A percentile compares a stretch with the other conserved stretches of the same genome.
Conservation (phyloP, 2,797 vertebrate species). For the Sandelia bainsii region DNA sequence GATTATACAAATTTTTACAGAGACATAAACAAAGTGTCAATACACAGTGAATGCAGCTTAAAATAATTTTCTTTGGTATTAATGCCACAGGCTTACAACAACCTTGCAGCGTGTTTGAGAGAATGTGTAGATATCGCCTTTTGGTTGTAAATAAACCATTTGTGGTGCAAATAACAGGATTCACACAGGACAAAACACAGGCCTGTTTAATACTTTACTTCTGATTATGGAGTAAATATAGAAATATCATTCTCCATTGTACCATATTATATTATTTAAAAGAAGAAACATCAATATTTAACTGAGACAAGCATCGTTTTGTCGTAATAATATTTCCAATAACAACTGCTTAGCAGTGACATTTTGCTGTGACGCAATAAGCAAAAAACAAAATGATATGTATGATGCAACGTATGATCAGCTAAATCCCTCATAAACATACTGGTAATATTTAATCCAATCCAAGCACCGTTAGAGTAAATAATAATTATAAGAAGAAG, state of each 20-base stretch:
- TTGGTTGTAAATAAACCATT: slow-evolving; percentile 13
- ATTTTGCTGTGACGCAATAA: neutral
- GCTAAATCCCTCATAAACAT: too few species aligned
- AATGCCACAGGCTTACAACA: slow-evolving; percentile 2
- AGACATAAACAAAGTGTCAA: neutral
- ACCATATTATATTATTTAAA: slow-evolving; percentile 4
- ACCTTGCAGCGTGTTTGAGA: neutral
- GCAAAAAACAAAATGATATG: neutral
- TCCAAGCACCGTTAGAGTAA: too few species aligned
- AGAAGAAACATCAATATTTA: neutral
- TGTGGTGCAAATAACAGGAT: slow-evolving; percentile 13
- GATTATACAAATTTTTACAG: neutral
- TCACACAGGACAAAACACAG: neutral
- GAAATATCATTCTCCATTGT: neutral
- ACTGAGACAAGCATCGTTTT: neutral
- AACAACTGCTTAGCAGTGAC: slow-evolving; percentile 1
- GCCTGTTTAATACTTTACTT: neutral
- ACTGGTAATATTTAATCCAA: too few species aligned
- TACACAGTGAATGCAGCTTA: neutral
- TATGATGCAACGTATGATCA: too few species aligned
- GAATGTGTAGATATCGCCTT: neutral
- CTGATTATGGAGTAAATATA: neutral
- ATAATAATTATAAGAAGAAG: neutral
- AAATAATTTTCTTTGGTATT: slow-evolving; percentile 44
- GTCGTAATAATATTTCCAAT: slow-evolving; percentile 18